These are phyloP conservation scores for Meteorus cinctellus DNA, from an alignment of 2,888 invertebrate species.

Conservation along the genomic window DNA sequence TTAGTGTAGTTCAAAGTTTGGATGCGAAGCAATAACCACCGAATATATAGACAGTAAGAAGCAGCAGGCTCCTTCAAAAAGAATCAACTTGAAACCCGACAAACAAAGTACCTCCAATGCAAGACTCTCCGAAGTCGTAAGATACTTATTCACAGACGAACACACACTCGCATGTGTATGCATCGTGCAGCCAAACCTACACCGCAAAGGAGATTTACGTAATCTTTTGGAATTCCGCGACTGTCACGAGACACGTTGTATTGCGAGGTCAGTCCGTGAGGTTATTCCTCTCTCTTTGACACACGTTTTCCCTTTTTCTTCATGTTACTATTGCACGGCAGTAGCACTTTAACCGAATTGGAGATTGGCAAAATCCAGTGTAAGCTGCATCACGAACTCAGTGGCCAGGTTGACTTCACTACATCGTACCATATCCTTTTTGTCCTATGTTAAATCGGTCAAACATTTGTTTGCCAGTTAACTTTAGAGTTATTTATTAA, in stretches of 20 bases:
- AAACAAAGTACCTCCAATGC: constrained; percentile 27
- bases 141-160: constrained; percentile 19
- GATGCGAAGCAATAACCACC: background rate
- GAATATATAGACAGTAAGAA: background rate
- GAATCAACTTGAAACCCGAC: constrained; percentile 23
- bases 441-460: background rate
- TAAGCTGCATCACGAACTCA: constrained; percentile 38
- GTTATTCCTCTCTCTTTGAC: constrained; percentile 38
- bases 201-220: constrained; percentile 46
- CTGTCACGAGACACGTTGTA: constrained; percentile 37
- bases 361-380: constrained; percentile 30
- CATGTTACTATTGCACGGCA: constrained; percentile 30
- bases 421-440: constrained; percentile 18
- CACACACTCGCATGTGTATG: background rate
- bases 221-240: constrained; percentile 49
- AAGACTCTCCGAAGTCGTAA: constrained; percentile 18
- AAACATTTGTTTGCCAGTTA: background rate
- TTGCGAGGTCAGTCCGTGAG: constrained; percentile 43
- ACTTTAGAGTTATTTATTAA: too few relatives aligned
- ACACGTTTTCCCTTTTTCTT: constrained; percentile 41
- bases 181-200: constrained; percentile 8
- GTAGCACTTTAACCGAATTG: constrained; percentile 46
- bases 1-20: background rate
- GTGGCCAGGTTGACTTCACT: constrained; percentile 32
- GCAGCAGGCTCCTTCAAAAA: constrained; percentile 4